Evolutionary conservation across 2,113 vertebrate species (phyloP), one percentile per base, ranked within the genome.

Genomic region (Caranx melampygus): DNA sequence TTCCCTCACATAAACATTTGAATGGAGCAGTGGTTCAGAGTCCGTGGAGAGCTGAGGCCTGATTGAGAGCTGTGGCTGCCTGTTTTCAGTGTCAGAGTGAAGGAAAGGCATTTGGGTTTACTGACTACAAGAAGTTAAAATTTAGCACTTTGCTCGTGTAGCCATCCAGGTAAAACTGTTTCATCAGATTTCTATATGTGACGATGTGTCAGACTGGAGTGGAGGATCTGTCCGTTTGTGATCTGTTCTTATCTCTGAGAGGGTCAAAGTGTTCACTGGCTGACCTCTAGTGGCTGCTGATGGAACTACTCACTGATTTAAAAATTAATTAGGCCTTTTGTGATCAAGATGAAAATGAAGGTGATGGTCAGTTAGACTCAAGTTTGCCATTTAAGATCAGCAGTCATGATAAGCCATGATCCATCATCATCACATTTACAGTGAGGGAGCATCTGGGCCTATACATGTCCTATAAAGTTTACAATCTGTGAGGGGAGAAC

Each of bases 271-370:
- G 65, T 12, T 40, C 52, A 18, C 54, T 4, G 5, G 40, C 88
- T 94, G 94, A 92, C 93, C 89, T 93, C 95, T 94, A 93, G 93
- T 94, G 95, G 91, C 65, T 3, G 13, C n/a, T 31, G 47, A 52
- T 15, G 74, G 83, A 79, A 91, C 7, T 59, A 63, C 35, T 85
- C 79, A 52, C 31, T 57, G 26, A 40, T 54, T 33, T 45, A 49
- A 60, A 87, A 74, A 26, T 69, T 54, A 85, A 87, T 91, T 81
- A 76, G 81, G 58, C 34, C 31, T 51, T 79, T 72, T 75, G 34
- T 72, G 72, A 85, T 85, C 71, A 75, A 51, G 67, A 62, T 62
- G 71, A 73, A 79, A 85, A 82, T 73, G 3, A 79, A 81, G 71
- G 49, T 66, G 69, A 76, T 78, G 69, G 55, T 75, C 68, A 81